These are phyloP conservation scores for Drosophila ambigua DNA, from an alignment of 1,140 invertebrate species.

Conservation along the genomic window DNA sequence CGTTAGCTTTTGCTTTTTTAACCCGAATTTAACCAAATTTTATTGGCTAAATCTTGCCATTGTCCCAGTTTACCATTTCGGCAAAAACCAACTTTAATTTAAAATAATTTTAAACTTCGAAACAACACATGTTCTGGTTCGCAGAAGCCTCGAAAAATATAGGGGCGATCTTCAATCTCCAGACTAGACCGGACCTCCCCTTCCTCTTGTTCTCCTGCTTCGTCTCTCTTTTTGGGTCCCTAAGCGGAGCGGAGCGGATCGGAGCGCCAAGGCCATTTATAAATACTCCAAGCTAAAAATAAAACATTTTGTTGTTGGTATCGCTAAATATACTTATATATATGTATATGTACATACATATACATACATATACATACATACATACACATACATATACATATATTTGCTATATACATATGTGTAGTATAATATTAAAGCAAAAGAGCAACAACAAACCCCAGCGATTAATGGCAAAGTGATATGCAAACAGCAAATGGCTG, in stretches of 20 bases:
- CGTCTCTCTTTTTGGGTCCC: conserved; percentile 7
- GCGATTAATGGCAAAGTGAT: conserved; percentile 57
- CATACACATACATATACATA: neutral
- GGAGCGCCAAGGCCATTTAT: conserved; percentile 75
- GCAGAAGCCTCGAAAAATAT: no score
- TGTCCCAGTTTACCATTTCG: no score
- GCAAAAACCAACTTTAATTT: no score
- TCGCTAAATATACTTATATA: conserved; percentile 27
- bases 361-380: conserved; percentile 2
- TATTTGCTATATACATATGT: neutral
- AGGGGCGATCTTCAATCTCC: no score
- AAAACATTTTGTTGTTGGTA: conserved; percentile 47
- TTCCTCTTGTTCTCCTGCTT: no score
- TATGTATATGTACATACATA: neutral
- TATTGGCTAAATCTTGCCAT: no score
- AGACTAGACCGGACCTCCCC: no score
- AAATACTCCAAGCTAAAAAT: conserved; percentile 79
- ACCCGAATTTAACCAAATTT: no score
- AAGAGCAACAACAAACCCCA: conserved; percentile 25
- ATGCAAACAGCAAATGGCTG: conserved; percentile 53
- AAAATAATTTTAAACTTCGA: no score
- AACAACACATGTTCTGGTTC: no score
- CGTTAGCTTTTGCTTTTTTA: no score
- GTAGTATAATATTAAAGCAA: conserved; percentile 28
- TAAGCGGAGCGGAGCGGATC: neutral